A percentile compares a stretch with the other conserved stretches of the same genome.
Conservation (phyloP, 2,888 invertebrate genomes). For the Tholera decimalis region DNA sequence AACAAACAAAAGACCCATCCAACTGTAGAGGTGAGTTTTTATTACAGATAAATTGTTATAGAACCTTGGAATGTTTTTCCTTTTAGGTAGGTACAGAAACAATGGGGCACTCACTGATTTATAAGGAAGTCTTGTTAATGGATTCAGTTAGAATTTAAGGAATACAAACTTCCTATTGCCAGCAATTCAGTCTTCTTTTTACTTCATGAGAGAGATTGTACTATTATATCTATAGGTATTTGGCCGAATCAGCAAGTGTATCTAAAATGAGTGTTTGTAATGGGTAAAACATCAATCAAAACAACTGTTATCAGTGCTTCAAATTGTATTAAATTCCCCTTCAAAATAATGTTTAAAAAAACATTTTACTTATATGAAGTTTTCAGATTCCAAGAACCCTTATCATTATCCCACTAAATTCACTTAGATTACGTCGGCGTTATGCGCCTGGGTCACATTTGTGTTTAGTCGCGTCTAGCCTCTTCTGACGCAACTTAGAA, state of each 20-base stretch:
- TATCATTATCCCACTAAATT: not conserved
- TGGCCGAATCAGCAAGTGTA: not conserved
- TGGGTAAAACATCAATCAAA: not conserved
- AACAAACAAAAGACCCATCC: constrained; percentile 94
- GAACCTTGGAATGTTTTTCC: constrained; percentile 33
- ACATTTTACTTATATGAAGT: no score
- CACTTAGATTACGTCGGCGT: not conserved
- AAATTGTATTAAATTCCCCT: not conserved
- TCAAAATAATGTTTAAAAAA: no score
- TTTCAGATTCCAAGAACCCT: no score
- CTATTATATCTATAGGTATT: not conserved
- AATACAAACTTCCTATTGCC: not conserved
- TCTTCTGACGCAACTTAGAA: no score
- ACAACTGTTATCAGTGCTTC: not conserved
- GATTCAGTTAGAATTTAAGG: not conserved
- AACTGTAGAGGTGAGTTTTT: constrained; percentile 92
- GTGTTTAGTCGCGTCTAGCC: no score
- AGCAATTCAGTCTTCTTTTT: not conserved
- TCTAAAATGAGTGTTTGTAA: not conserved
- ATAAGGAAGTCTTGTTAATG: constrained; percentile 32
- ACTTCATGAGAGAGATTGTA: not conserved
- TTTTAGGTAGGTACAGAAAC: constrained; percentile 14
- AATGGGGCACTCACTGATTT: constrained; percentile 27
- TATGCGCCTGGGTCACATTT: no score
- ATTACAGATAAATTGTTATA: no score